These are phyloP conservation scores for Neodiprion lecontei DNA, from an alignment of 1,140 invertebrate genomes.

Conservation along the genomic window DNA sequence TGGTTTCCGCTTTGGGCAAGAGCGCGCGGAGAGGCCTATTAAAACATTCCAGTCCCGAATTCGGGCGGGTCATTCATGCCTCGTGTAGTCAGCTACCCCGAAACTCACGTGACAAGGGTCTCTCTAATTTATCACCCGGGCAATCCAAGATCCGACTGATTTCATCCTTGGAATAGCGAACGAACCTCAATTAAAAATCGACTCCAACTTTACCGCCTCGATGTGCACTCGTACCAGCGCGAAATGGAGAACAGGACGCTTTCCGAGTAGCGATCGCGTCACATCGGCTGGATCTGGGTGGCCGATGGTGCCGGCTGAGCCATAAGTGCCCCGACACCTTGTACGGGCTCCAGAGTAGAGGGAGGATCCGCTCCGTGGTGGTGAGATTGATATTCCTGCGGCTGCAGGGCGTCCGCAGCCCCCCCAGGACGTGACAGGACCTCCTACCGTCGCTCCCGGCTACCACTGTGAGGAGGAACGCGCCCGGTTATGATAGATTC, in stretches of 20 bases:
- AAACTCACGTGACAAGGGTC: constrained; percentile 50
- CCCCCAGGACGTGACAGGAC: constrained; percentile 36
- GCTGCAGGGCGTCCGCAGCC: constrained; percentile 19
- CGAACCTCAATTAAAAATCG: no score
- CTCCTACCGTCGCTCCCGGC: constrained; percentile 39
- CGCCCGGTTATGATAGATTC: constrained; percentile 4
- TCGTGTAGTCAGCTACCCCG: constrained; percentile 23
- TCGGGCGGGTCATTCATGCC: constrained; percentile 48
- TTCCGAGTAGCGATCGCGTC: no score
- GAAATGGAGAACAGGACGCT: no score
- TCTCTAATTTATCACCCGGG: constrained; percentile 52
- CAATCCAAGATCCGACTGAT: background rate
- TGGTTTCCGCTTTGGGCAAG: constrained; percentile 7
- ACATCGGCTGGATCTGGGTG: no score
- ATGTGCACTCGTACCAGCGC: no score
- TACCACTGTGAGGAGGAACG: constrained; percentile 23
- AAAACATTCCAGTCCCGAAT: constrained; percentile 54
- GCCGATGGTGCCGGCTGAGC: no score
- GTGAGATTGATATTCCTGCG: constrained; percentile 40
- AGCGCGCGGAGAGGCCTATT: constrained; percentile 35
- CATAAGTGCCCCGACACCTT: no score
- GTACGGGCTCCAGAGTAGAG: no score
- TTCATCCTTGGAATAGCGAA: background rate
- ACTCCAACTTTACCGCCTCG: no score
- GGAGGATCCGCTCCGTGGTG: constrained; percentile 25